Evolutionary conservation across 1,140 invertebrate genomes (phyloP), one percentile per base, ranked within the genome.

Genomic region (Ceratosolen solmsi): DNA sequence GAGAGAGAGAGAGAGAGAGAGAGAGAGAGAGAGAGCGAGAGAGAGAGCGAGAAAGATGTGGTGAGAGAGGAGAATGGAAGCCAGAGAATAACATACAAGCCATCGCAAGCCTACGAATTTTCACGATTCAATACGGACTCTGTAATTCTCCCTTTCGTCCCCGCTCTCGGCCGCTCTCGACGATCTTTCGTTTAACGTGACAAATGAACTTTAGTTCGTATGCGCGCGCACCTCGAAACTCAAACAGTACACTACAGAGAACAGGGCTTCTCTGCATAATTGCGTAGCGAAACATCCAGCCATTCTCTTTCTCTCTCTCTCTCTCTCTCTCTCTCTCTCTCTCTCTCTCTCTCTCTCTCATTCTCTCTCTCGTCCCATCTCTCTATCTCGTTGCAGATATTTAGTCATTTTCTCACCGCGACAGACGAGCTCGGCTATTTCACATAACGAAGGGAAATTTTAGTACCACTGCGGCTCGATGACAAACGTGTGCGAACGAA

Each of bases 351-450:
- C 41, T 5, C 5, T 30, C 58, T 17, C 30, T 63, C 25, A 5
- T 1, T 60, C 58, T 33, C 30, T n/a, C n/a, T 17, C 20, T 38
- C 63, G 38, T 15, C 27, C 27, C 3, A 54, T 54, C 11, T 22
- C 51, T 54, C 51, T 54, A 54, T 22, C 51, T 54, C 27, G 25
- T 25, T n/a, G 70, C n/a, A 49, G 70, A 80, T 63, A 72, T 80
- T 80, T 73, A 56, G 78, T 73, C 60, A 80, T 80, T 63, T 80
- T 80, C 70, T 54, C 17, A 74, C 79, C 79, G 38, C 71, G 58
- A 65, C 79, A 80, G 79, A 65, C 70, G 58, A 65, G 79, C 71
- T 49, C 25, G 36, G 71, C 33, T 65, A 36, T 63, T 74, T 33
- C 71, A 22, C 36, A 60, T 60, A 79, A 65, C 56, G 58, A 63